These are phyloP conservation scores for Odontamblyopus lacepedii DNA, from an alignment of 2,797 vertebrate species.

Conservation along the genomic window DNA sequence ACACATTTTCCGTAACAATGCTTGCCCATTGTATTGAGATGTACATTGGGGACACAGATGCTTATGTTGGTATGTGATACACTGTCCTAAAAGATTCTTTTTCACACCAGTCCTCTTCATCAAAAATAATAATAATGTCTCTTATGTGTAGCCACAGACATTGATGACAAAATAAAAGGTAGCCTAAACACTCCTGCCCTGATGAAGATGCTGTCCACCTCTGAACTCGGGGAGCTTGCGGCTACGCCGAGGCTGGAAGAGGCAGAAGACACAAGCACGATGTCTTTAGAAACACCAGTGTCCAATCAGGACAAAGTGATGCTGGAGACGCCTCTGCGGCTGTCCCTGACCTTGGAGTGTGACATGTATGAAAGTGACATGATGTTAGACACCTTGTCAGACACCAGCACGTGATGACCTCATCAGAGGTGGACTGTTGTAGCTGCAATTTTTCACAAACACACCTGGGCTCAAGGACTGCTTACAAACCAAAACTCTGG, in stretches of 20 bases:
- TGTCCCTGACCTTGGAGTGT: slow-evolving; percentile 92
- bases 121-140: slow-evolving; percentile 2
- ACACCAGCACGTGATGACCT: slow-evolving; percentile 89
- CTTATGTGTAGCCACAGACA: slow-evolving; percentile 87
- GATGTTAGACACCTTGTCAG: slow-evolving; percentile 98
- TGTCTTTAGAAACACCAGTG: slow-evolving; percentile 83
- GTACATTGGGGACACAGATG: slow-evolving; percentile 98
- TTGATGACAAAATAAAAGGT: slow-evolving; percentile 93
- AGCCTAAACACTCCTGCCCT: slow-evolving; percentile 88
- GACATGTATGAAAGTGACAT: slow-evolving; percentile 98
- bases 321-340: slow-evolving; percentile 80
- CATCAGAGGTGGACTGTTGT: slow-evolving; percentile 31
- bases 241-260: slow-evolving; percentile 84
- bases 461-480: slow-evolving; percentile 36
- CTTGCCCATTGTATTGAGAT: slow-evolving; percentile 99
- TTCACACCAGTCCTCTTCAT: background rate
- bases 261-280: slow-evolving; percentile 84
- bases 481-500: slow-evolving; percentile 31
- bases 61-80: slow-evolving; percentile 89
- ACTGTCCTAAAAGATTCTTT: background rate
- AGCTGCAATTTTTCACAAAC: slow-evolving; percentile 42
- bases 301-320: slow-evolving; percentile 83
- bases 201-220: slow-evolving; percentile 93
- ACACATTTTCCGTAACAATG: slow-evolving; percentile 99
- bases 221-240: slow-evolving; percentile 83